These are phyloP conservation scores for Leptinotarsa texana DNA, from an alignment of 1,140 invertebrate species.

Conservation along the genomic window DNA sequence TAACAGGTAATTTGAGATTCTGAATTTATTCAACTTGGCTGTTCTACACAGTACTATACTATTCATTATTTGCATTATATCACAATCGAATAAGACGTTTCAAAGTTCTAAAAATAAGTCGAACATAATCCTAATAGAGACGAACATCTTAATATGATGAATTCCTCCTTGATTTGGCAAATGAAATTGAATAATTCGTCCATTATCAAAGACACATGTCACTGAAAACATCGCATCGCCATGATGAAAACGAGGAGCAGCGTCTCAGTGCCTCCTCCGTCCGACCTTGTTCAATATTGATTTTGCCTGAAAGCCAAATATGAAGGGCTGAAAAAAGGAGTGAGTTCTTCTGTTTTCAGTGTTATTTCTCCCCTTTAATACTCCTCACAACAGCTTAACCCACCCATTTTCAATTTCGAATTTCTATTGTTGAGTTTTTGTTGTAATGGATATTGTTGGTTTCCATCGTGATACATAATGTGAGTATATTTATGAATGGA, in stretches of 20 bases:
- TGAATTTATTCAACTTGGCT: too few species aligned
- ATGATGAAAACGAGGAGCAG: conserved; percentile 11
- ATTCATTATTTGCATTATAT: too few species aligned
- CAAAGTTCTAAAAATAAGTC: not conserved
- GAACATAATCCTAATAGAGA: not conserved
- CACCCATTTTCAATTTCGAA: conserved; percentile 17
- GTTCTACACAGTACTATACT: too few species aligned
- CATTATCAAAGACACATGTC: not conserved
- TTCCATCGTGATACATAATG: conserved; percentile 9
- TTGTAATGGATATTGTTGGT: conserved; percentile 13
- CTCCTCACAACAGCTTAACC: conserved; percentile 18
- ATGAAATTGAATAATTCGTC: conserved; percentile 6
- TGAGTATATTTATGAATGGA: conserved; percentile 1
- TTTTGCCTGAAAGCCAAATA: conserved; percentile 28
- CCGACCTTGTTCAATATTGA: conserved; percentile 30
- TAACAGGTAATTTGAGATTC: too few species aligned
- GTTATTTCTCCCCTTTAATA: conserved; percentile 28
- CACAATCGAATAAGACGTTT: too few species aligned
- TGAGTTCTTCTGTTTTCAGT: conserved; percentile 28
- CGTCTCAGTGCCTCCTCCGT: conserved; percentile 9
- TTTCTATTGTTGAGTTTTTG: conserved; percentile 23
- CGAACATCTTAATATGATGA: not conserved
- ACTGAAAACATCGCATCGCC: not conserved
- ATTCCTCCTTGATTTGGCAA: not conserved
- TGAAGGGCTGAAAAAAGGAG: conserved; percentile 28